Evolutionary conservation across 1,140 invertebrate species (phyloP).

Genomic region (Caenorhabditis inopinata): DNA sequence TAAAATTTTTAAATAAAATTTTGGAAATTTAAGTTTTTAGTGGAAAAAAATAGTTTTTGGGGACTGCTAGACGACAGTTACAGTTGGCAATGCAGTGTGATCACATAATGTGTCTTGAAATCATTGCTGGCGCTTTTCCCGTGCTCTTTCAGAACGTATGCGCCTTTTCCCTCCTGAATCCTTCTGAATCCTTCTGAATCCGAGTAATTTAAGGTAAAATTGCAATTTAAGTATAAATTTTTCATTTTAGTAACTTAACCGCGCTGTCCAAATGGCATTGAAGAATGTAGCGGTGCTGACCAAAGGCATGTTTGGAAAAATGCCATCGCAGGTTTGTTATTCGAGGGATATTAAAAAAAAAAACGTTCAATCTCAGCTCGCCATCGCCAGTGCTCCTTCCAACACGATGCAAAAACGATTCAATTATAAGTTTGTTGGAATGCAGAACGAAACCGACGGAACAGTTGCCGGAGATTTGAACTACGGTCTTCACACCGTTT

Average conservation of each 20-base stretch:
- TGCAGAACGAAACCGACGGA: conserved; percentile 54
- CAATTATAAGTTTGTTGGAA: conserved; percentile 55
- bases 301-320: conserved; percentile 16
- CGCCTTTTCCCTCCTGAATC: too few species aligned
- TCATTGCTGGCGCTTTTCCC: too few species aligned
- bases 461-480: conserved; percentile 58
- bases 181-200: too few species aligned
- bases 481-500: conserved; percentile 55
- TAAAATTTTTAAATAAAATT: too few species aligned
- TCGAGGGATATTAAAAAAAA: background rate
- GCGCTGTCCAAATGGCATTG: background rate
- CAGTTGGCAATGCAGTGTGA: too few species aligned
- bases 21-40: too few species aligned
- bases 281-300: conserved; percentile 7
- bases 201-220: too few species aligned
- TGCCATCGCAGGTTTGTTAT: background rate
- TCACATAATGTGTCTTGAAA: too few species aligned
- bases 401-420: background rate
- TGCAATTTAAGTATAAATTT: too few species aligned
- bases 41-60: too few species aligned
- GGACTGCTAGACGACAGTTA: too few species aligned
- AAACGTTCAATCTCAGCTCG: background rate
- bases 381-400: background rate
- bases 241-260: conserved; percentile 9
- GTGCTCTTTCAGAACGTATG: too few species aligned